Evolutionary conservation across 2,888 invertebrate species (phyloP), one percentile per base, ranked within the genome.

Genomic region (Graphium colonna): DNA sequence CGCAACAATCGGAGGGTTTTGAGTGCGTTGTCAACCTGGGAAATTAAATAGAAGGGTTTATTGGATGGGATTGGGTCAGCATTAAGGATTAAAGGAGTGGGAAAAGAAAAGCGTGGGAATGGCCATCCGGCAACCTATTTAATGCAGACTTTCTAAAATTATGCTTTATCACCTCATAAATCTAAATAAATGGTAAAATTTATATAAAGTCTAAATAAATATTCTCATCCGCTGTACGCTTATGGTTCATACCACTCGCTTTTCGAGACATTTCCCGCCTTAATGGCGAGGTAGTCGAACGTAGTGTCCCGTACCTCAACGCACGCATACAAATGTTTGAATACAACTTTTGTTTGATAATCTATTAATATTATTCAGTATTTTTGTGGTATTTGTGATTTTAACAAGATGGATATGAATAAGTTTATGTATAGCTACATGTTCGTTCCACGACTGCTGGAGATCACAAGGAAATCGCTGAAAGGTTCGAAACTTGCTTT

Each of bases 361-460:
- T 33, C 2, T 5, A 2, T 33, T 9, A 36, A 36, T 12, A 36
- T 12, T n/a, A 36, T 36, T 36, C 13, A 36, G 36, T 36, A 5
- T 12, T 10, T 33, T 3, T n/a, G 13, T 31, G 10, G 8, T 7
- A 7, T 33, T 39, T 28, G 47, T 40, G 39, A 41, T 12, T 3
- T n/a, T 4, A 8, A 13, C 3, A 33, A 4, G 31, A 50, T 54
- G 49, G 54, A 54, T 10, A 39, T 50, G 17, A 54, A 49, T 9
- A 49, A 21, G 21, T 54, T 54, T 5, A 33, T 54, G 44, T 54
- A 49, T 12, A 45, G 49, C 49, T 54, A 49, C 7, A 54, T 54
- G 54, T 54, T 54, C 9, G 54, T 49, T 5, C 49, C 49, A 33
- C 39, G 54, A 1, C 31, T 54, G 9, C 21, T 54, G 12, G 54